Evolutionary conservation across 2,888 invertebrate genomes (phyloP).

Genomic region (Meandrusa payeni): DNA sequence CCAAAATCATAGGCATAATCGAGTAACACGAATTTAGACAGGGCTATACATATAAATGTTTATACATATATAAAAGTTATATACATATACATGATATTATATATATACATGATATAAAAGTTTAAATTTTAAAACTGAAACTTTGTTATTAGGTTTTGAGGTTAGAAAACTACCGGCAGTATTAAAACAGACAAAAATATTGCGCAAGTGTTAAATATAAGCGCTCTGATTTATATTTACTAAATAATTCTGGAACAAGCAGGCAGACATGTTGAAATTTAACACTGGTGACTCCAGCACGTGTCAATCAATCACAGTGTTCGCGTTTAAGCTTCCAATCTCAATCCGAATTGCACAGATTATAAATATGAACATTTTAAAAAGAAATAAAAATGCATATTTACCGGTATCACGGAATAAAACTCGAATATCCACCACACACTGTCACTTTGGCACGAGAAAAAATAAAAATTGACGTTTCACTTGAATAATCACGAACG

Average conservation of each 20-base stretch:
- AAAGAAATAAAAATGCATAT: slow-evolving; percentile 38
- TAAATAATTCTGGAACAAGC: slow-evolving; percentile 56
- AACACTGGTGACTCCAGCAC: slow-evolving; percentile 65
- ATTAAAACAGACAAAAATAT: slow-evolving; percentile 22
- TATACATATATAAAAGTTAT: too few species aligned
- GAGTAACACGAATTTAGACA: too few species aligned
- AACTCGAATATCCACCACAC: slow-evolving; percentile 61
- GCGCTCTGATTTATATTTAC: slow-evolving; percentile 28
- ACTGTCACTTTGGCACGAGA: slow-evolving; percentile 65
- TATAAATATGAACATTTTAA: slow-evolving; percentile 33
- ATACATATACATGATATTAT: too few species aligned
- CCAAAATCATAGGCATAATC: too few species aligned
- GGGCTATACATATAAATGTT: too few species aligned
- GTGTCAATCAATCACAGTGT: slow-evolving; percentile 46
- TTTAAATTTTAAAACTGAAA: background rate
- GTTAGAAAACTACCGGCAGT: slow-evolving; percentile 54
- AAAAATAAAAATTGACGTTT: slow-evolving; percentile 45
- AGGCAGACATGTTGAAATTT: slow-evolving; percentile 74
- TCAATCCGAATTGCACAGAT: slow-evolving; percentile 36
- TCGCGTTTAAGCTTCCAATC: slow-evolving; percentile 34
- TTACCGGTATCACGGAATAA: slow-evolving; percentile 66
- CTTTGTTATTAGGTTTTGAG: slow-evolving; percentile 39
- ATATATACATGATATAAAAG: slow-evolving; percentile 8
- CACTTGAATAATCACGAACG: slow-evolving; percentile 56
- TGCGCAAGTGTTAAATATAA: slow-evolving; percentile 22